Evolutionary conservation across 2,888 invertebrate species (phyloP), one percentile per base, ranked within the genome.

Genomic region (Pyrochroa serraticornis): DNA sequence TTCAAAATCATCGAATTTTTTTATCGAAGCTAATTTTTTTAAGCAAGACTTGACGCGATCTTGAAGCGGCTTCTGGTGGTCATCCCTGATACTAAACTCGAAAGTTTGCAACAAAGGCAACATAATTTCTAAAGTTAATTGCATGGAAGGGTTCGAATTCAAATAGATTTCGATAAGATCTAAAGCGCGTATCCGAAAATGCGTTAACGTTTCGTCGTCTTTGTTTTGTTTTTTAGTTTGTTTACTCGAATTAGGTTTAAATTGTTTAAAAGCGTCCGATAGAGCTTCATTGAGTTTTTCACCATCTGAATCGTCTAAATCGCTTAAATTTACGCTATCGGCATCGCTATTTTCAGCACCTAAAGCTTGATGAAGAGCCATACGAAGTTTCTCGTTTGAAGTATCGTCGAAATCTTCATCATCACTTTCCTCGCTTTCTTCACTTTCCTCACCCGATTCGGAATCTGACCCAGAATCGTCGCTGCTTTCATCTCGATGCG

Each of bases 221-320:
- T 87, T 87, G 30, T 83, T 84, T 65, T 83, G 83, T 58, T 82
- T 83, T 53, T 81, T 82, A 1, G 72, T 71, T 38, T 67, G 67
- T 36, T 60, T 70, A 3, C 76, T 76, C 2, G 82, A 82, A 5
- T 82, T 82, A 52, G 83, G 82, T 62, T 82, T 81, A 68, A 85
- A 83, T 69, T 85, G 84, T 73, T 83, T 87, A 72, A 93, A 93
- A 0, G 90, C 92, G 49, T 86, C 86, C 0, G 89, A 86, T 54
- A 93, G 77, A 0, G 90, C 89, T 62, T 85, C 84, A 68, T 93
- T 89, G 9, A 78, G 54, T 51, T 72, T 71, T 57, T 85, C 85
- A 7, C 91, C 92, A 75, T 92, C 90, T 60, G 87, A 87, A 69
- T 92, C 92, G 63, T 85, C 85, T 69, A 93, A 85, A 69, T 90